Base-by-base conservation (phyloP, 1,140 invertebrate species). In the Chlorops oryzae region DNA sequence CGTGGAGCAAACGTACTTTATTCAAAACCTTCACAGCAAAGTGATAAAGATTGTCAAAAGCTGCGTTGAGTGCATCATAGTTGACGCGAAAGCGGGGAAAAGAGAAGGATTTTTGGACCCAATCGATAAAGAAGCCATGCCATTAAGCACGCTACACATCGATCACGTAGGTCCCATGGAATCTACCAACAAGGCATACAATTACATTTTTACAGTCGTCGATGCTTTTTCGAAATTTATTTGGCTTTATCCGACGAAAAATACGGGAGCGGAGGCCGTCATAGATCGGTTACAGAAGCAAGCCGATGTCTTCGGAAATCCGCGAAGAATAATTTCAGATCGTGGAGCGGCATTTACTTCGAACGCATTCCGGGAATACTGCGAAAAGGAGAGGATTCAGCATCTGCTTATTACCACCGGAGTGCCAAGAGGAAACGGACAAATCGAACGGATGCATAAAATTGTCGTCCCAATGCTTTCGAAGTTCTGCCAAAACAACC, bases 241-340 rank as follows among this genome's bases (percentile, higher is more conserved):
- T 15, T 66, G 68, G 63, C 27, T 68, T 5, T 70, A 55, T 34
- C 59, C 63, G 20, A 44, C 45, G 0, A 69, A 65, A 25, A 27
- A n/a, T 13, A 40, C 43, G 9, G 35, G 15, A 1, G 54, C 52
- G 9, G 47, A 57, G 28, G 64, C 66, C 34, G 55, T 54, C 0
- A 17, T 69, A 20, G 28, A 58, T 10, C 60, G 62, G 47, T 24
- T 72, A n/a, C 41, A 23, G 37, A 37, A 54, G 34, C 62, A 65
- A 34, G 51, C 60, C 24, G 50, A 59, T 38, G 49, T 53, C 23
- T 74, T 73, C 60, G 69, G 70, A 10, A 59, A 61, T 24, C 70
- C 68, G 3, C 17, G 35, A 10, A 54, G 64, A 44, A 62, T 74
- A 13, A 60, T 73, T 1, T 63, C 41, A 63, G 60, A 3, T 59